Evolutionary conservation across 92 coral and sea anemone species (phyloP).

Genomic region (Ricordea florida): DNA sequence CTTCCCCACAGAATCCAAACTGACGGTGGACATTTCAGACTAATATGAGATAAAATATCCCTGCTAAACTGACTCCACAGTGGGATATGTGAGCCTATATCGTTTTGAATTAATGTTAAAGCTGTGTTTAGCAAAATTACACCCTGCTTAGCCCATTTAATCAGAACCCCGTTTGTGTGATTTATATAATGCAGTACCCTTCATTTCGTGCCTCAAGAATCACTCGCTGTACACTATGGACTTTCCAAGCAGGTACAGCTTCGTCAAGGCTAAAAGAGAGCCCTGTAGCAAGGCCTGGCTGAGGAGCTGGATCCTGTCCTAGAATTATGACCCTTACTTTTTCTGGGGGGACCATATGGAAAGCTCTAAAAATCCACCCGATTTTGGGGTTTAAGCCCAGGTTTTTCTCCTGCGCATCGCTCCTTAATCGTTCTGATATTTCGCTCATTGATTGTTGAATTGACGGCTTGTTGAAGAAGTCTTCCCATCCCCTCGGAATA

Average conservation of each 20-base stretch:
- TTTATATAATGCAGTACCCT: conserved; percentile 60
- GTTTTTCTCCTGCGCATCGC: conserved; percentile 16
- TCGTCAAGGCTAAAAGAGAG: conserved; percentile 60
- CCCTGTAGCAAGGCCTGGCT: conserved; percentile 74
- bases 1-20: conserved; percentile 69
- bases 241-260: conserved; percentile 31
- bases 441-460: conserved; percentile 2
- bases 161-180: conserved; percentile 15
- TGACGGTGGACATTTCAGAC: conserved; percentile 27
- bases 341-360: conserved; percentile 57
- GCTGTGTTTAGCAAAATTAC: conserved; percentile 62
- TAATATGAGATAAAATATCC: conserved; percentile 28
- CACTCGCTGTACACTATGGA: conserved; percentile 69
- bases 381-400: conserved; percentile 57
- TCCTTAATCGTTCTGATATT: conserved; percentile 35
- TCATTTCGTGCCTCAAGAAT: conserved; percentile 66
- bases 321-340: conserved; percentile 33
- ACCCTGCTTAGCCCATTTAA: conserved; percentile 59
- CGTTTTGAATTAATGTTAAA: conserved; percentile 35
- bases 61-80: conserved; percentile 51
- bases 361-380: conserved; percentile 67
- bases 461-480: conserved; percentile 10
- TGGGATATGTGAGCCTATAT: conserved; percentile 48
- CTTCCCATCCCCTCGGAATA: conserved; percentile 62
- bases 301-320: conserved; percentile 74